Evolutionary conservation across 2,797 vertebrate genomes (phyloP), one percentile per base, ranked within the genome.

Genomic region (Pantherophis alleghaniensis): DNA sequence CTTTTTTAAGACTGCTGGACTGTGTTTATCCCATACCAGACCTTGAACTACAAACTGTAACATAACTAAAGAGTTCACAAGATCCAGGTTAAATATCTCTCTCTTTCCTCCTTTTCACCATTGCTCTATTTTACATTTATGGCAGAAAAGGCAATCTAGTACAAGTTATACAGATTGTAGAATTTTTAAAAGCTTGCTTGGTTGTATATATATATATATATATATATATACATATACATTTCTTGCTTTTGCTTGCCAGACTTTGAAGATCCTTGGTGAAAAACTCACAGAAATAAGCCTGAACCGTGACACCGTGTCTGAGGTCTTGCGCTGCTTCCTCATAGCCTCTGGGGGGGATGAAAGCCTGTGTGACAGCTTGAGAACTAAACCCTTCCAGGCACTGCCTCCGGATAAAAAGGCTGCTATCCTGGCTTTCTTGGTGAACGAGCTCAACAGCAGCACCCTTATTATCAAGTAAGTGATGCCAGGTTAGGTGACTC

Each of bases 181-280:
- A 90, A 47, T 47, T 66, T 66, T 51, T 51, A 51, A 66, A 66
- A 18, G 42, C 42, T 24, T 83, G 69, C 26, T 2, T 16, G 22
- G 22, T 57, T 83, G 51, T 56, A 22, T 59, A 59, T 22, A 7
- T 59, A 59, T 59, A 9, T 57, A 57, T 16, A 18, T 57, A 57
- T 16, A 12, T 55, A 55, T 11, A 7, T 59, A 59, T 59, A 9
- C 32, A 32, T 32, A 32, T 1, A 32, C 32, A 32, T 32, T 32
- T 69, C 16, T 55, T 53, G 0, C 0, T n/a, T 93, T 59, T 37
- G 3, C 2, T 56, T 60, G 89, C 5, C 95, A 99, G 99, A 99
- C 99, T 0, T 97, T 99, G 57, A 99, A 99, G 98, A 99, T 99
- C 96, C 98, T 99, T 37, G 99, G 99, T 9, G 99, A 99, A 37